Conservation (phyloP, 2,797 vertebrate species). For the Falco naumanni region DNA sequence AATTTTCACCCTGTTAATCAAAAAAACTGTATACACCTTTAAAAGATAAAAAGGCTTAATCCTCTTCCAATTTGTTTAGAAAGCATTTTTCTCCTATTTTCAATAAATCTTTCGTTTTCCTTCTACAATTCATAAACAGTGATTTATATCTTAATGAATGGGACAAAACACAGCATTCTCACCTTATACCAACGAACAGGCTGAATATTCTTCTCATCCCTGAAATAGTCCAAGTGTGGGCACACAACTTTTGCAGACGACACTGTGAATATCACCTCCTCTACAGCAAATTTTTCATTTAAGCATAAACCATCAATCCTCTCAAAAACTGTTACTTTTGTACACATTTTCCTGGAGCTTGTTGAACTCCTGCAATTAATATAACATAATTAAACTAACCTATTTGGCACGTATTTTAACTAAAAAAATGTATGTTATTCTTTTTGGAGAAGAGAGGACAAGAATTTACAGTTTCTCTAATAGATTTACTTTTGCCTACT, state of each 20-base stretch:
- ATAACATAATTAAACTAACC: neutral
- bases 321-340: slow-evolving; percentile 72
- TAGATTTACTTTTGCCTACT: neutral
- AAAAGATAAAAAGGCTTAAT: neutral
- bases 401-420: neutral
- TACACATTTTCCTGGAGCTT: slow-evolving; percentile 72
- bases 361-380: slow-evolving; percentile 75
- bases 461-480: neutral
- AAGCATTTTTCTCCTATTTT: neutral
- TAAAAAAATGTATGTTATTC: neutral
- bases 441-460: neutral
- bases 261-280: slow-evolving; percentile 6
- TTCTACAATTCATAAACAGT: neutral
- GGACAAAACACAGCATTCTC: neutral
- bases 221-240: slow-evolving; percentile 73
- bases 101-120: neutral
- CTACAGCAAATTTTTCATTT: slow-evolving; percentile 22
- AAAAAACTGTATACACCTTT: neutral
- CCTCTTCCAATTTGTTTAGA: neutral
- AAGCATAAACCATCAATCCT: slow-evolving; percentile 69
- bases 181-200: slow-evolving; percentile 84
- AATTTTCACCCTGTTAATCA: neutral
- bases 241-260: slow-evolving; percentile 69
- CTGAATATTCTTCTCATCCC: slow-evolving; percentile 40
- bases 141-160: neutral